Evolutionary conservation across 2,888 invertebrate species (phyloP).

Genomic region (Rhorus exstirpatorius): DNA sequence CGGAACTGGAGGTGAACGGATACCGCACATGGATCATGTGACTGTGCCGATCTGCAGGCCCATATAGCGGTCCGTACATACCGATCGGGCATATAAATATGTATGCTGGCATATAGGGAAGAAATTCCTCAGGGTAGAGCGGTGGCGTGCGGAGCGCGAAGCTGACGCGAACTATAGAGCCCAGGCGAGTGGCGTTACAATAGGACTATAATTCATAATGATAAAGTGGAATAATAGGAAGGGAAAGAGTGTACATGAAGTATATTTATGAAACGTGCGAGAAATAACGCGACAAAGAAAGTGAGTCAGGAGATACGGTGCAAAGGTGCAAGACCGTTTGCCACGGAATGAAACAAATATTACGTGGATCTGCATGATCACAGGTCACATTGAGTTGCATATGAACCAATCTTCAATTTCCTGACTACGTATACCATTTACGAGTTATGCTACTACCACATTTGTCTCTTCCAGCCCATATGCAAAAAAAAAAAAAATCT

Average conservation of each 20-base stretch:
- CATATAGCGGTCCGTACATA: not conserved
- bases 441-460: no score
- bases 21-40: slow-evolving; percentile 21
- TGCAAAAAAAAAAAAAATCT: no score
- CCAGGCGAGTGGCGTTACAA: slow-evolving; percentile 62
- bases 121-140: slow-evolving; percentile 50
- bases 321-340: slow-evolving; percentile 3
- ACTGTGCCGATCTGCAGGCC: slow-evolving; percentile 10
- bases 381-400: slow-evolving; percentile 26
- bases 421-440: not conserved
- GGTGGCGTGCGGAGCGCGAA: slow-evolving; percentile 48
- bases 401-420: not conserved
- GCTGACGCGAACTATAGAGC: slow-evolving; percentile 59
- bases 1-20: slow-evolving; percentile 20
- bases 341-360: slow-evolving; percentile 1
- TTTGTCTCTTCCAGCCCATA: no score
- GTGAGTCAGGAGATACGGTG: not conserved
- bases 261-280: slow-evolving; percentile 31
- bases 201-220: slow-evolving; percentile 64
- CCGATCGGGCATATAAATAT: slow-evolving; percentile 15
- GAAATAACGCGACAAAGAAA: slow-evolving; percentile 49
- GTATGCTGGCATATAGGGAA: slow-evolving; percentile 39
- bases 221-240: slow-evolving; percentile 63
- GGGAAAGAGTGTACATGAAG: slow-evolving; percentile 31
- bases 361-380: slow-evolving; percentile 6